A percentile compares a stretch with the other conserved stretches of the same genome.
phyloP scores from a whole-genome alignment of 1,140 invertebrate species.

The Brachionus asplanchnoidis region DNA sequence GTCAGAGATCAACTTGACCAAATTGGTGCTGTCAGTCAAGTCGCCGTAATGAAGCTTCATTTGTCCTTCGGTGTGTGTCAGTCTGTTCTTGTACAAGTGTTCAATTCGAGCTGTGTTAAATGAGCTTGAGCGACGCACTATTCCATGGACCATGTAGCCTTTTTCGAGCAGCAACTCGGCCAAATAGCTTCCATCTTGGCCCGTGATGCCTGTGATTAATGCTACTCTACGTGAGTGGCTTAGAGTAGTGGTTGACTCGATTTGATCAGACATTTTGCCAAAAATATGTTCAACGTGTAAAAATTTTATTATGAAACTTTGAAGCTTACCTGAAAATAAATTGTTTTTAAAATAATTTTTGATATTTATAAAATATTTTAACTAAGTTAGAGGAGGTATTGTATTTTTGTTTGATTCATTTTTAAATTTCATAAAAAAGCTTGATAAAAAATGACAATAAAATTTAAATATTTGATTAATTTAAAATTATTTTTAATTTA shows the following conservation, averaged over 20 bases:
- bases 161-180: slow-evolving; percentile 89
- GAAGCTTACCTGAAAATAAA: too few species aligned
- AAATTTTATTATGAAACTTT: background rate
- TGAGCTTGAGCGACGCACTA: slow-evolving; percentile 85
- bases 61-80: slow-evolving; percentile 66
- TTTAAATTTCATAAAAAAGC: too few species aligned
- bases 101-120: too few species aligned
- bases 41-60: slow-evolving; percentile 97
- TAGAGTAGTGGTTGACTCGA: background rate
- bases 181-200: slow-evolving; percentile 98
- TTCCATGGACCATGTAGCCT: slow-evolving; percentile 87
- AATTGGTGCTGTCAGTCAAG: slow-evolving; percentile 92
- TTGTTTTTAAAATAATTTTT: too few species aligned
- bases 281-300: background rate
- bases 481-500: too few species aligned
- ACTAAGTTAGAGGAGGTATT: too few species aligned
- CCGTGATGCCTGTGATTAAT: slow-evolving; percentile 83
- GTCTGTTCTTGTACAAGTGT: slow-evolving; percentile 85
- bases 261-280: background rate
- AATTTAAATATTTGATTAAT: too few species aligned
- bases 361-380: too few species aligned
- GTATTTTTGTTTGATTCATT: too few species aligned
- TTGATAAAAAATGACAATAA: too few species aligned
- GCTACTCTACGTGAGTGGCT: slow-evolving; percentile 57
- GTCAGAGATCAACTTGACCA: slow-evolving; percentile 86